A percentile compares a stretch with the other conserved stretches of the same genome.
Conservation (phyloP, 1,140 invertebrate species). For the Brachionus manjavacas region DNA sequence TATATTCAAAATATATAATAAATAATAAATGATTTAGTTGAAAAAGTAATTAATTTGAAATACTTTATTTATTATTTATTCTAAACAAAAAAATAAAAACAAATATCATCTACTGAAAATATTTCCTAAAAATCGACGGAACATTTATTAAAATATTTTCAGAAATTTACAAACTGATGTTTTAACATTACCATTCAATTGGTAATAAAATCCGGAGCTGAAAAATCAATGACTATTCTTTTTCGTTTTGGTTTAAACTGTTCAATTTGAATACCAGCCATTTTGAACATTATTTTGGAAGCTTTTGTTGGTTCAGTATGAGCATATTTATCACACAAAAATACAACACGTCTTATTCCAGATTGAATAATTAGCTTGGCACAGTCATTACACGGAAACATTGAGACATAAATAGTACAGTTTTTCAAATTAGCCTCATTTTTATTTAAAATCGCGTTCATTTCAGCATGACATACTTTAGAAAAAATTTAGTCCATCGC, state of each 20-base stretch:
- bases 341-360: constrained; percentile 75
- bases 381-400: constrained; percentile 94
- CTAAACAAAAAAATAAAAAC: too few species aligned
- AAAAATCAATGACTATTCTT: constrained; percentile 31
- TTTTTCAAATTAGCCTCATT: constrained; percentile 70
- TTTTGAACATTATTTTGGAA: constrained; percentile 73
- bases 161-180: too few species aligned
- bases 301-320: constrained; percentile 66
- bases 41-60: too few species aligned
- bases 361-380: constrained; percentile 93
- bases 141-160: too few species aligned
- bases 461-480: constrained; percentile 88
- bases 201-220: neutral
- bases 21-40: too few species aligned
- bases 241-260: constrained; percentile 22
- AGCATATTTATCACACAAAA: constrained; percentile 73
- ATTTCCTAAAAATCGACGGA: too few species aligned
- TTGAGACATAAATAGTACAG: constrained; percentile 76
- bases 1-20: too few species aligned
- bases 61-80: too few species aligned
- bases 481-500: constrained; percentile 18
- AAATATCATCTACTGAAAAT: too few species aligned
- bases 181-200: neutral
- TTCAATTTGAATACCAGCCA: constrained; percentile 63
- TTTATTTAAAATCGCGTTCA: constrained; percentile 91